These are phyloP conservation scores for Beris morrisii DNA, from an alignment of 2,888 invertebrate species.

Conservation along the genomic window DNA sequence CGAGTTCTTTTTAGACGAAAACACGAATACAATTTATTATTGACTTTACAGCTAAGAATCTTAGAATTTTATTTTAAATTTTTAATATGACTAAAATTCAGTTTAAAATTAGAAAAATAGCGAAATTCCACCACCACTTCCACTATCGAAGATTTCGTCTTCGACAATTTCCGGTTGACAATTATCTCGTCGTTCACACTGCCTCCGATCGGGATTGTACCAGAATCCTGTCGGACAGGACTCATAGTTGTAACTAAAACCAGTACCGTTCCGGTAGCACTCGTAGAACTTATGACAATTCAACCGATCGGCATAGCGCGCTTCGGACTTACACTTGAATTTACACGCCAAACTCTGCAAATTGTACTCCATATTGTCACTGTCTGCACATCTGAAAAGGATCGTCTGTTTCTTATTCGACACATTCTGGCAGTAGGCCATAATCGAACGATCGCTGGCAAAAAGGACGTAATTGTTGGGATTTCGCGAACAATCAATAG, in stretches of 20 bases:
- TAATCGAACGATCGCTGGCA: conserved; percentile 21
- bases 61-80: no score
- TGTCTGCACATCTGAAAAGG: conserved; percentile 30
- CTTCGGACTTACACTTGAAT: conserved; percentile 31
- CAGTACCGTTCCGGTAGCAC: conserved; percentile 23
- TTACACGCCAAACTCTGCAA: conserved; percentile 14
- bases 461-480: conserved; percentile 12
- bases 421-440: conserved; percentile 4
- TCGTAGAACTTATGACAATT: conserved; percentile 33
- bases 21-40: no score
- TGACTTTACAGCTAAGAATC: no score
- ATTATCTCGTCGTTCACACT: background rate
- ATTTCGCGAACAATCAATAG: conserved; percentile 24
- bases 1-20: no score
- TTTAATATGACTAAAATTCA: no score
- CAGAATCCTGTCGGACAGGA: conserved; percentile 17
- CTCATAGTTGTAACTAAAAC: background rate
- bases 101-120: no score
- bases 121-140: no score
- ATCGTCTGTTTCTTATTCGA: background rate
- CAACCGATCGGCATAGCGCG: conserved; percentile 27
- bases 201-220: background rate
- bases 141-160: background rate
- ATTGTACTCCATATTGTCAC: conserved; percentile 21
- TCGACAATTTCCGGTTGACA: conserved; percentile 8